phyloP scores from a whole-genome alignment of 2,888 invertebrate genomes.

The Hesperia comma region DNA sequence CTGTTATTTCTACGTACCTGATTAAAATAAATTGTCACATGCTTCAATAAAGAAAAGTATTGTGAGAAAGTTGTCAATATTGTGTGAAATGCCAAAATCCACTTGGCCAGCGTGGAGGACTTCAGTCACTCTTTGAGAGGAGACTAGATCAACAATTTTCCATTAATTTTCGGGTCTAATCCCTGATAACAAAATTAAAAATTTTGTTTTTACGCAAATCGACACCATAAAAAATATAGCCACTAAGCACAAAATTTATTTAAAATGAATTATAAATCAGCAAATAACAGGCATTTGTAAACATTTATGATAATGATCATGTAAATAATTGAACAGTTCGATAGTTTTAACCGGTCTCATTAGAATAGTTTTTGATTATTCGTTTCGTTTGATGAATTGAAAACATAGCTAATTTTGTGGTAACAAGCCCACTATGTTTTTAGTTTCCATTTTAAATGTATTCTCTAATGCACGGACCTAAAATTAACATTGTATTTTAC shows the following conservation, averaged over 20 bases:
- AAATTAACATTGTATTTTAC: constrained; percentile 20
- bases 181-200: too few relatives aligned
- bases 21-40: too few relatives aligned
- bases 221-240: not conserved
- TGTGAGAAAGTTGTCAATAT: too few relatives aligned
- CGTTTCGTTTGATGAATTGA: constrained; percentile 30
- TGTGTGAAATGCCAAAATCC: too few relatives aligned
- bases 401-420: constrained; percentile 31
- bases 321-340: constrained; percentile 35
- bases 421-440: constrained; percentile 20
- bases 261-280: constrained; percentile 36
- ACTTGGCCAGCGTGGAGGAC: too few relatives aligned
- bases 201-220: not conserved
- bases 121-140: too few relatives aligned
- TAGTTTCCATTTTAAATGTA: constrained; percentile 18
- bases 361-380: constrained; percentile 36
- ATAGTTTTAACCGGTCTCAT: constrained; percentile 36
- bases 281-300: constrained; percentile 30
- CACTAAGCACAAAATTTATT: constrained; percentile 26
- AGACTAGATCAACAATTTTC: too few relatives aligned
- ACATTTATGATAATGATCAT: constrained; percentile 37
- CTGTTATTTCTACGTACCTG: too few relatives aligned
- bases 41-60: too few relatives aligned
- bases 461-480: constrained; percentile 10
- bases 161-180: too few relatives aligned